Conservation (phyloP, 2,888 invertebrate species). For the Chaitophorus viminalis region DNA sequence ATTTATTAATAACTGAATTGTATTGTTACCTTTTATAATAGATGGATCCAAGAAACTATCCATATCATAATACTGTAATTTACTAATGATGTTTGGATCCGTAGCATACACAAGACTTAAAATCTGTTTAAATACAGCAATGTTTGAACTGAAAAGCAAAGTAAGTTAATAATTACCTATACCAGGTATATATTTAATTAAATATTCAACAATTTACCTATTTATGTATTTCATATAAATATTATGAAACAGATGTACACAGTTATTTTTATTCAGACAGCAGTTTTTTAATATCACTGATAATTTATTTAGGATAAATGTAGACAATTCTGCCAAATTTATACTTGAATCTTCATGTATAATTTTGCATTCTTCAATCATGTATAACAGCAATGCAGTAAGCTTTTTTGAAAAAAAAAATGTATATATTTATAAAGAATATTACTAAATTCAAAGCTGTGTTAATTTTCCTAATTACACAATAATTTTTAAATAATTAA, state of each 20-base stretch:
- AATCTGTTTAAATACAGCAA: slow-evolving; percentile 52
- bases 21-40: slow-evolving; percentile 52
- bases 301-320: slow-evolving; percentile 41
- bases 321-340: slow-evolving; percentile 37
- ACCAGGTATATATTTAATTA: no score
- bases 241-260: slow-evolving; percentile 39
- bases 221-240: slow-evolving; percentile 57
- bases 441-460: no score
- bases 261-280: slow-evolving; percentile 38
- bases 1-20: neutral
- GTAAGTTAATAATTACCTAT: neutral
- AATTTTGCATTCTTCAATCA: slow-evolving; percentile 52
- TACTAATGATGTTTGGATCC: slow-evolving; percentile 56
- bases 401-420: slow-evolving; percentile 41
- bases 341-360: slow-evolving; percentile 49
- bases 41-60: slow-evolving; percentile 53
- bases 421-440: no score
- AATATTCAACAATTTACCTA: slow-evolving; percentile 21
- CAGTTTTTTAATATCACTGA: slow-evolving; percentile 51
- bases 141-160: slow-evolving; percentile 39
- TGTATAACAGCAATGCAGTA: slow-evolving; percentile 48
- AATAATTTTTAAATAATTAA: neutral
- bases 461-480: neutral
- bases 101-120: slow-evolving; percentile 53
- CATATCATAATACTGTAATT: slow-evolving; percentile 55